Evolutionary conservation across 2,113 vertebrate genomes (phyloP), one percentile per base, ranked within the genome.

Genomic region (Tetrao urogallus): DNA sequence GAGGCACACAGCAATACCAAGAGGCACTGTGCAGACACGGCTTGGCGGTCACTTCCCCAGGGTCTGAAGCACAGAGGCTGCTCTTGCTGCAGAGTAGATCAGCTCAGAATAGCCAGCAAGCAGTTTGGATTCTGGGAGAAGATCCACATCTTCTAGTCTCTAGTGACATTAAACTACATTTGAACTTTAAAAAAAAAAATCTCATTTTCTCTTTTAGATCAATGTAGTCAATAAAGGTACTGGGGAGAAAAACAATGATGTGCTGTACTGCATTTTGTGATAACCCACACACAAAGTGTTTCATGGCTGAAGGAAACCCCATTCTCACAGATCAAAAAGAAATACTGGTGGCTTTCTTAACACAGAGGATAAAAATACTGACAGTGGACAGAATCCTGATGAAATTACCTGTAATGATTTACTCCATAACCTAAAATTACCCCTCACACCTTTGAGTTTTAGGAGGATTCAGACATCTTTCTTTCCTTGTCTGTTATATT

Each of bases 201-300:
- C 66, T 85, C 40, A 96, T 97, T 97, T 93, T 92, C 79, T 88
- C 76, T 45, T 60, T 87, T 72, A 87, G 94, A 84, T 97, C 96
- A 86, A 91, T 97, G 74, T 3, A 73, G 80, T 56, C 92, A 92
- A 78, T 56, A n/a, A 8, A 91, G 71, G 91, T 36, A 69, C 96
- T 80, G n/a, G 24, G 64, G 56, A 74, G 28, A 75, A 47, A 57
- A 58, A 61, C 83, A 94, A 90, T 74, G 7, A 94, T 94, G 75
- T 95, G 86, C 79, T 34, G 56, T 15, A 25, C 43, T 77, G 54
- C 48, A 8, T 38, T 88, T 90, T 48, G 22, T 64, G 80, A 16
- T 18, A 10, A 34, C 20, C 32, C 71, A 19, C 20, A 16, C 32
- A 70, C 80, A 65, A 13, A 40, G 34, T 70, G 45, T 36, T 36